Percentiles rank a stretch among this genome's conserved stretches.
Conservation (phyloP, 2,113 vertebrate genomes). For the Cyphomyrus discorhynchus region DNA sequence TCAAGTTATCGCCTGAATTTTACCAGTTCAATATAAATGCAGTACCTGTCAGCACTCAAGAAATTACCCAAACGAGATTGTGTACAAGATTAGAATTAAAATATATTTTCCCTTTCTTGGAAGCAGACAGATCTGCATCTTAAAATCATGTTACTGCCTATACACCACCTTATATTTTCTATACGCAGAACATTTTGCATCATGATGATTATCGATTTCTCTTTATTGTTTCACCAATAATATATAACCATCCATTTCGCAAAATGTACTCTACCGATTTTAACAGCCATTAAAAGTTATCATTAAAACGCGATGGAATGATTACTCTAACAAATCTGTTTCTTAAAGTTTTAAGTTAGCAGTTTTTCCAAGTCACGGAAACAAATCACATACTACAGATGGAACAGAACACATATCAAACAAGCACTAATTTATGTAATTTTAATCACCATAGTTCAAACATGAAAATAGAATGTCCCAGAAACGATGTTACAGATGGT, state of each 20-base stretch:
- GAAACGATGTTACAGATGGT: neutral
- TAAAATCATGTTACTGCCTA: conserved; percentile 32
- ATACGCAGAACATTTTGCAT: neutral
- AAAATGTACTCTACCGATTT: neutral
- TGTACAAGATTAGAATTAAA: neutral
- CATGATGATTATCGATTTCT: conserved; percentile 32
- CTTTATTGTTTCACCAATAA: conserved; percentile 27
- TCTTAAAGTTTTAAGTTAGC: neutral
- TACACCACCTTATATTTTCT: conserved; percentile 2
- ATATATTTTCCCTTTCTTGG: neutral
- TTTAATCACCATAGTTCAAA: neutral
- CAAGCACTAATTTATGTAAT: neutral
- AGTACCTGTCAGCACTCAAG: neutral
- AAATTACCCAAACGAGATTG: neutral
- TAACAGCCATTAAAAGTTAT: neutral
- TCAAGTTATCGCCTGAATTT: neutral
- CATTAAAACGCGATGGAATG: neutral
- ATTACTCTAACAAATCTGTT: neutral
- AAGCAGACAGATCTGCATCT: conserved; percentile 30
- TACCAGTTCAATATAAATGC: neutral
- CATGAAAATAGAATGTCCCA: neutral
- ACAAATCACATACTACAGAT: neutral
- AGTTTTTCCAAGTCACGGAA: neutral
- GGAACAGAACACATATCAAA: neutral
- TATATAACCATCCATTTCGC: conserved; percentile 23